Percentiles rank a stretch among this genome's conserved stretches.
Evolutionary conservation across 2,888 invertebrate species (phyloP).

Genomic region (Pollenia amentaria): DNA sequence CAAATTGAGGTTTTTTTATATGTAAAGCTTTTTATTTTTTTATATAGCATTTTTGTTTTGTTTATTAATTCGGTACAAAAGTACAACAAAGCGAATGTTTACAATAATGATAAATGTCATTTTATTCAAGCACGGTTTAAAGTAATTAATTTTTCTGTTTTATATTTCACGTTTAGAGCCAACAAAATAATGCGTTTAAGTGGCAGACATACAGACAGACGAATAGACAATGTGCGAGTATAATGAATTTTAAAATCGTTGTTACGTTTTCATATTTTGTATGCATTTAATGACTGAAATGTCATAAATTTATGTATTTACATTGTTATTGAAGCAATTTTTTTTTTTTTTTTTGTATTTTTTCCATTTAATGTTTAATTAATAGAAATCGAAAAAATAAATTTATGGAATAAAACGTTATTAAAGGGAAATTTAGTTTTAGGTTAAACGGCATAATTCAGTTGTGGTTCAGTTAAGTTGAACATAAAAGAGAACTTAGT

Average conservation of each 20-base stretch:
- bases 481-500: too few species aligned
- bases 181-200: constrained; percentile 50
- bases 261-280: constrained; percentile 41
- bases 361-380: constrained; percentile 8
- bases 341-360: neutral
- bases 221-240: neutral
- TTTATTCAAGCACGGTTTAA: constrained; percentile 45
- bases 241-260: constrained; percentile 35
- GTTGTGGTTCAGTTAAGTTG: neutral
- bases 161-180: constrained; percentile 42
- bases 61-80: constrained; percentile 13
- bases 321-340: constrained; percentile 11
- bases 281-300: constrained; percentile 43
- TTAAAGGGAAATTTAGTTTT: neutral
- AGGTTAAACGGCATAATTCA: neutral
- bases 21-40: constrained; percentile 22
- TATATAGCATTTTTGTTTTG: constrained; percentile 32
- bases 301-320: constrained; percentile 51
- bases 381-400: constrained; percentile 19
- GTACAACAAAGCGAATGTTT: constrained; percentile 22
- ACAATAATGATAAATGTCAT: constrained; percentile 36
- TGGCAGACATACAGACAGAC: neutral
- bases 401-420: neutral
- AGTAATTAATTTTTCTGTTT: constrained; percentile 52
- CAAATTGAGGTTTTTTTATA: constrained; percentile 2